These are phyloP conservation scores for Catagonus wagneri DNA, from an alignment of 2,113 vertebrate genomes.

Conservation along the genomic window DNA sequence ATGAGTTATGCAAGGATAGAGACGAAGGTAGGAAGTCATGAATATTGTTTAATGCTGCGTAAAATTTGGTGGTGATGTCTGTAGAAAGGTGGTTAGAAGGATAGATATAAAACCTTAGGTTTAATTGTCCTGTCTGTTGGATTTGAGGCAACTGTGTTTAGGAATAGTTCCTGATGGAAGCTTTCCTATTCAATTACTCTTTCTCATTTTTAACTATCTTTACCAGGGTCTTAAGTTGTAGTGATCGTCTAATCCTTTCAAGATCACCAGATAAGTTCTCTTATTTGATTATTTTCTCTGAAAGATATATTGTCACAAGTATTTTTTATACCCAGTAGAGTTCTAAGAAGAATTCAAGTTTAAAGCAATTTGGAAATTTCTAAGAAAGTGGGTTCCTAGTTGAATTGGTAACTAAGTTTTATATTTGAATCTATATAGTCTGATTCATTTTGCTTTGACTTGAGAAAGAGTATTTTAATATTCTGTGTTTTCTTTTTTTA, in stretches of 20 bases:
- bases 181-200: conserved; percentile 25
- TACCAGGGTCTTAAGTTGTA: background rate
- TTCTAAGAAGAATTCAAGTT: background rate
- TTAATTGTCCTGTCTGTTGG: background rate
- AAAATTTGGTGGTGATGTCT: background rate
- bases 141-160: conserved; percentile 17
- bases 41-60: background rate
- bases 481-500: background rate
- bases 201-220: conserved; percentile 26
- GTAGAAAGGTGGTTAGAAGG: background rate
- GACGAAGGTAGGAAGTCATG: background rate
- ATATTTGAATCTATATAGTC: background rate
- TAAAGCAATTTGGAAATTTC: conserved; percentile 43
- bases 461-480: conserved; percentile 16
- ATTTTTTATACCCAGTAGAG: conserved; percentile 43
- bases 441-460: conserved; percentile 34
- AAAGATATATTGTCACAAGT: background rate
- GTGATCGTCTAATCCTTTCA: conserved; percentile 6
- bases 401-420: conserved; percentile 44
- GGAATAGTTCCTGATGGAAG: conserved; percentile 33
- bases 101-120: background rate
- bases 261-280: conserved; percentile 19
- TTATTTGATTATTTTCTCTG: conserved; percentile 25
- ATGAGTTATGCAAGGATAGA: background rate
- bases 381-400: conserved; percentile 41